Conservation (phyloP, 1,140 invertebrate genomes). For the Batillaria attramentaria region DNA sequence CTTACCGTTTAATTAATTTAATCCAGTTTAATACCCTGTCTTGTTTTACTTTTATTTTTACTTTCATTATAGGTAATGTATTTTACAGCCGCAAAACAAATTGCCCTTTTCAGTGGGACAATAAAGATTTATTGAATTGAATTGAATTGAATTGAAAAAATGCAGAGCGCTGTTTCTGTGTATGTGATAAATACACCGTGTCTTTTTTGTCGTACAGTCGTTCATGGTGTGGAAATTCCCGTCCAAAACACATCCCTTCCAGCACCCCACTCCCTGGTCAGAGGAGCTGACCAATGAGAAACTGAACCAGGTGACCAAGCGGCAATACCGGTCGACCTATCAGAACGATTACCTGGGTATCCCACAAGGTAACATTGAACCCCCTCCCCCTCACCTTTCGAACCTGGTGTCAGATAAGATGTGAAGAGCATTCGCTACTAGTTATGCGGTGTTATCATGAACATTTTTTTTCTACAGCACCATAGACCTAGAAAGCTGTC, state of each 20-base stretch:
- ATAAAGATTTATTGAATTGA: no score
- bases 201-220: slow-evolving; percentile 44
- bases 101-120: no score
- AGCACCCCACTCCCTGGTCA: slow-evolving; percentile 42
- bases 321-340: slow-evolving; percentile 62
- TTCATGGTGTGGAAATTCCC: slow-evolving; percentile 67
- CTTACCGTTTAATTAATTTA: no score
- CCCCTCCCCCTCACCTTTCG: no score
- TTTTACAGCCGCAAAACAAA: no score
- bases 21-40: no score
- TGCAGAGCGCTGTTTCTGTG: slow-evolving; percentile 84
- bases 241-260: slow-evolving; percentile 34
- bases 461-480: neutral
- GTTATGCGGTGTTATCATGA: neutral
- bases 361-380: slow-evolving; percentile 62
- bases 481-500: no score
- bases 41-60: no score
- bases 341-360: slow-evolving; percentile 64
- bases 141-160: slow-evolving; percentile 46
- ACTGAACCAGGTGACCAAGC: slow-evolving; percentile 61
- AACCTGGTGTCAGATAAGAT: neutral
- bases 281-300: slow-evolving; percentile 62
- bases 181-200: neutral
- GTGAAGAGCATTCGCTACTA: neutral
- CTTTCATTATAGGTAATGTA: no score